phyloP scores from a whole-genome alignment of 1,140 invertebrate species.

The Ooceraea biroi region DNA sequence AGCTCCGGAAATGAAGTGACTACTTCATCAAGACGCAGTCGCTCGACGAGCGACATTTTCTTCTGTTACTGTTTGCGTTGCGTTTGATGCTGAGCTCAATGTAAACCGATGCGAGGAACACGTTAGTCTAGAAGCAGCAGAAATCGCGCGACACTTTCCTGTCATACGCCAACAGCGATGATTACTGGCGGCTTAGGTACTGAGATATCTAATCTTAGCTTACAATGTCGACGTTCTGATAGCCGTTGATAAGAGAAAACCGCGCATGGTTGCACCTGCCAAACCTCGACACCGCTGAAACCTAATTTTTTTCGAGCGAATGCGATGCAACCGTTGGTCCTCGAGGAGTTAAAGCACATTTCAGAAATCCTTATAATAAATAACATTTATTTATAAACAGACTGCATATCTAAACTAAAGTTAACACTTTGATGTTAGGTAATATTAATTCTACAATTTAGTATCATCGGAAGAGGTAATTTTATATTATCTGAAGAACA shows the following conservation, averaged over 20 bases:
- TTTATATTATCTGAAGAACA: not conserved
- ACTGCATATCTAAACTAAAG: constrained; percentile 5
- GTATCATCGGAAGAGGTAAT: not conserved
- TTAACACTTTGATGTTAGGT: not conserved
- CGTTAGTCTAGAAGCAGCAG: not conserved
- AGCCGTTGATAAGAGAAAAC: constrained; percentile 65
- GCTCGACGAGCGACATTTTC: constrained; percentile 84
- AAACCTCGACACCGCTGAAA: not conserved
- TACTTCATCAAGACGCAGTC: constrained; percentile 85
- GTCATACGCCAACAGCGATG: not conserved
- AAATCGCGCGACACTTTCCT: not conserved
- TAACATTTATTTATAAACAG: constrained; percentile 50
- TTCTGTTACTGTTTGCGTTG: not conserved
- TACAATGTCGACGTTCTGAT: constrained; percentile 69
- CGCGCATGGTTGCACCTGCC: not conserved
- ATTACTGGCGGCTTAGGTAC: constrained; percentile 15
- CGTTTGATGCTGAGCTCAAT: not conserved
- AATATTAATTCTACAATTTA: constrained; percentile 30
- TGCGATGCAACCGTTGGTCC: too few relatives aligned
- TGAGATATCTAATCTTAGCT: constrained; percentile 73
- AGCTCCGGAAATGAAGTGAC: constrained; percentile 88
- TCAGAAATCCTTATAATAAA: constrained; percentile 35
- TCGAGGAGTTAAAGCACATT: not conserved
- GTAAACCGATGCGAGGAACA: not conserved
- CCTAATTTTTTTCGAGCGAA: not conserved